Evolutionary conservation across 1,140 invertebrate species (phyloP), one percentile per base, ranked within the genome.

Genomic region (Drosophila nebulosa): DNA sequence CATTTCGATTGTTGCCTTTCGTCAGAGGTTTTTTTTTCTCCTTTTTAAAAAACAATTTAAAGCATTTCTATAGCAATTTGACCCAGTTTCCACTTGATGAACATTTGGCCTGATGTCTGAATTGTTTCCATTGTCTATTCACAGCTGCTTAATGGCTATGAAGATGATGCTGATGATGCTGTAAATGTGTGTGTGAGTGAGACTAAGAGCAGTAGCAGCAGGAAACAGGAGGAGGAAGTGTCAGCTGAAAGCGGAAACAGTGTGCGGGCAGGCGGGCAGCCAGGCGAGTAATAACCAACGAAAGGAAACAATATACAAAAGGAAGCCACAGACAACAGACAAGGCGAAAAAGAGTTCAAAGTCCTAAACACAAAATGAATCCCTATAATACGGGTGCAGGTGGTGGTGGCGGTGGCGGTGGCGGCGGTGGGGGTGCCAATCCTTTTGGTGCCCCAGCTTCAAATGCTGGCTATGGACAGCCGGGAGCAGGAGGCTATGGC

Each of bases 391-490:
- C 65, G 22, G 88, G 78, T 32, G 65, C 62, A 6, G 73, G 69
- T 22, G 73, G 57, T 32, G 76, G 27, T 0, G 79, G 56, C 0
- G 65, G 61, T 7, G 73, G 69, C 24, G 73, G 57, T 32, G 76
- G 27, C 0, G 79, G 56, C 0, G 65, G 61, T n/a, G 83, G 72
- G 1, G 79, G 30, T 10, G 66, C 89, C 27, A 90, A 90, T 73
- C 89, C 89, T 0, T 90, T 90, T 65, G 89, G 80, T 22, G 76
- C 81, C 52, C 78, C 89, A 1, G 72, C 73, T 14, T 57, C 64
- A 4, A 71, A 22, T 22, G 52, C 56, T 2, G 79, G 73, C 24
- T 89, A 83, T 30, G 76, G 53, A 4, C 84, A 89, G 59, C 62
- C 65, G 6, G 39, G 39, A 1, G 39, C 16, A 9, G 39, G 39